Conservation (phyloP, 2,113 vertebrate species). For the Leiothrix lutea region DNA sequence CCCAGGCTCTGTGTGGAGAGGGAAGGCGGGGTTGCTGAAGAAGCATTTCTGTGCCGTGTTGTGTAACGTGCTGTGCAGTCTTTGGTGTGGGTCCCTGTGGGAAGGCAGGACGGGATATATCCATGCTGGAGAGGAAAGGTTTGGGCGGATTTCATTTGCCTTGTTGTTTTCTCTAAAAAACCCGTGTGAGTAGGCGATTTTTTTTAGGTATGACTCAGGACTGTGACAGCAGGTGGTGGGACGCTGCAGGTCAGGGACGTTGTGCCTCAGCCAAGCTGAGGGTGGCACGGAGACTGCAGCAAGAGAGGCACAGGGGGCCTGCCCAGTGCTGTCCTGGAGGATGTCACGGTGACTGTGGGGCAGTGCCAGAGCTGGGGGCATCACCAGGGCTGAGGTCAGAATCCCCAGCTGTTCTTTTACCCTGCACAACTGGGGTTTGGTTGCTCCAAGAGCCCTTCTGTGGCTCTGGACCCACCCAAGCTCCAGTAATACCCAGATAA, state of each 20-base stretch:
- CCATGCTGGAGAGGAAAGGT: constrained; percentile 1
- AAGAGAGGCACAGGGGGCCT: background rate
- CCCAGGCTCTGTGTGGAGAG: background rate
- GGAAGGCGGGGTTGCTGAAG: background rate
- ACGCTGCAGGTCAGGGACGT: background rate
- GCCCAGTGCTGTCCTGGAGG: background rate
- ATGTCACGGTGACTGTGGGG: rapidly evolving
- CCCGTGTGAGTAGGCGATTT: background rate
- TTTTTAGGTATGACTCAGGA: constrained; percentile 39
- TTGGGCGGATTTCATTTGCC: constrained; percentile 2
- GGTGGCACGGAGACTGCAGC: background rate
- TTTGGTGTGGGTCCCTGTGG: constrained; percentile 37
- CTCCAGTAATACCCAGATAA: background rate
- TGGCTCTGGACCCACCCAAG: background rate
- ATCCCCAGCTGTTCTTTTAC: background rate
- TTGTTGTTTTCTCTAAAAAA: constrained; percentile 1
- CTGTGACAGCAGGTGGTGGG: constrained; percentile 32
- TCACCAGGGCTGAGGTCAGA: background rate
- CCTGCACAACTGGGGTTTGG: background rate
- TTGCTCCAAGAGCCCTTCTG: background rate
- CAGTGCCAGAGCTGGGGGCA: background rate
- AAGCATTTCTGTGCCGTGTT: constrained; percentile 23
- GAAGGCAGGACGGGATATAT: background rate
- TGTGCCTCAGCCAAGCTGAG: background rate
- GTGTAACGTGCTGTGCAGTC: constrained; percentile 22